Percentiles rank a stretch among this genome's conserved stretches.
Conservation (phyloP, 2,797 vertebrate genomes). For the Melanotaenia boesemani region DNA sequence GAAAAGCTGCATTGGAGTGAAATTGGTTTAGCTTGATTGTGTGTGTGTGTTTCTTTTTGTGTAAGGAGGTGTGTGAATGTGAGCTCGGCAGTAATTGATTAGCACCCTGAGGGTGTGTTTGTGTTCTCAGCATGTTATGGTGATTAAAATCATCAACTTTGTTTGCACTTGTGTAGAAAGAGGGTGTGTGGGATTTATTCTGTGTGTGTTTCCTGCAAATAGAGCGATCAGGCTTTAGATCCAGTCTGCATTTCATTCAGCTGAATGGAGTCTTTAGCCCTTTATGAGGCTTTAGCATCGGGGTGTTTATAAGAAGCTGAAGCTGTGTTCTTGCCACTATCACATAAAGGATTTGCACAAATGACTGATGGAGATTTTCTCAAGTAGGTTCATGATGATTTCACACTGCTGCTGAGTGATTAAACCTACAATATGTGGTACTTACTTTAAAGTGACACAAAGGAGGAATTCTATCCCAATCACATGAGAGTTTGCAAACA, state of each 20-base stretch:
- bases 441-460: conserved; percentile 21
- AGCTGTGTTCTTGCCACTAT: conserved; percentile 16
- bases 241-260: conserved; percentile 7
- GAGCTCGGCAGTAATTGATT: conserved; percentile 67
- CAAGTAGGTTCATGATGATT: conserved; percentile 17
- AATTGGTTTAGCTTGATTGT: conserved; percentile 49
- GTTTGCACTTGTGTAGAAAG: conserved; percentile 50
- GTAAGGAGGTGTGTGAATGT: conserved; percentile 16
- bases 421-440: background rate
- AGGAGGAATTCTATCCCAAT: conserved; percentile 11
- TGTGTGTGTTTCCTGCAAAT: conserved; percentile 14
- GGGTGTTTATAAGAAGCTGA: conserved; percentile 21
- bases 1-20: conserved; percentile 27
- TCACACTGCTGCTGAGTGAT: conserved; percentile 20
- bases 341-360: conserved; percentile 22
- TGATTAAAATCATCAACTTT: conserved; percentile 77
- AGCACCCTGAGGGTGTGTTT: conserved; percentile 72
- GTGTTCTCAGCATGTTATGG: conserved; percentile 70
- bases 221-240: conserved; percentile 2
- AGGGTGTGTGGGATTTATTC: conserved; percentile 19
- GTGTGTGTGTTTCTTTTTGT: conserved; percentile 13
- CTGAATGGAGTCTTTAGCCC: conserved; percentile 5
- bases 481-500: conserved; percentile 26
- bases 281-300: conserved; percentile 35
- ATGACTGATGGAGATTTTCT: conserved; percentile 41